Base-by-base conservation (phyloP, 2,888 invertebrate species). In the Sinotaia quadrata region DNA sequence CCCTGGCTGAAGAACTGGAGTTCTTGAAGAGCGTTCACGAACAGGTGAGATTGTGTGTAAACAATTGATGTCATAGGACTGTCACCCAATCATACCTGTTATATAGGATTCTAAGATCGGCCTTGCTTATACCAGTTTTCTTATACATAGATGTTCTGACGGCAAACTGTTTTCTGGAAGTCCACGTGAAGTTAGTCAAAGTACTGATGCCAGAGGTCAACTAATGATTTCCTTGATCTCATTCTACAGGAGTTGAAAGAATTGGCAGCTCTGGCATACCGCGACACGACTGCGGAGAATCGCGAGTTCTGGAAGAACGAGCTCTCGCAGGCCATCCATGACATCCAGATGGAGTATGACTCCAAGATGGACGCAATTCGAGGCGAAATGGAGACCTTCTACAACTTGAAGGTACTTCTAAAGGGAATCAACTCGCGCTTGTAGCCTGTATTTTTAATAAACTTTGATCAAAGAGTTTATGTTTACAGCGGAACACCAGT, bases 261-360 rank as follows among this genome's bases (percentile, higher is more conserved):
- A 67, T 82, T 90, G 56, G 88, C 89, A 52, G 88, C 89, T 27
- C 82, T 89, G 69, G 89, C 89, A 15, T 88, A 89, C 80, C 84
- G 90, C 47, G 90, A 90, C 79, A 90, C 90, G 2, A 89, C 89
- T 2, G 86, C 87, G 51, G 90, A 90, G 79, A 90, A 90, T 86
- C 84, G 90, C 34, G 89, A 90, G 76, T 90, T 88, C 88, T 90
- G 91, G 89, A 89, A 89, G 84, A 89, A 88, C 78, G 90, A 90
- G 76, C 80, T 91, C 68, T 86, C 89, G 4, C 85, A 87, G 71
- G 89, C 90, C 56, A 89, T 90, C 74, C 82, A 89, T 47, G 90
- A 90, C 76, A 90, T 90, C 75, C 89, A 90, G 77, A 81, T 81
- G 52, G 90, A 90, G 77, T 90, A 90, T 79, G 90, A 90, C 75